Evolutionary conservation across 2,888 invertebrate species (phyloP).

Genomic region (Cepaea hortensis): DNA sequence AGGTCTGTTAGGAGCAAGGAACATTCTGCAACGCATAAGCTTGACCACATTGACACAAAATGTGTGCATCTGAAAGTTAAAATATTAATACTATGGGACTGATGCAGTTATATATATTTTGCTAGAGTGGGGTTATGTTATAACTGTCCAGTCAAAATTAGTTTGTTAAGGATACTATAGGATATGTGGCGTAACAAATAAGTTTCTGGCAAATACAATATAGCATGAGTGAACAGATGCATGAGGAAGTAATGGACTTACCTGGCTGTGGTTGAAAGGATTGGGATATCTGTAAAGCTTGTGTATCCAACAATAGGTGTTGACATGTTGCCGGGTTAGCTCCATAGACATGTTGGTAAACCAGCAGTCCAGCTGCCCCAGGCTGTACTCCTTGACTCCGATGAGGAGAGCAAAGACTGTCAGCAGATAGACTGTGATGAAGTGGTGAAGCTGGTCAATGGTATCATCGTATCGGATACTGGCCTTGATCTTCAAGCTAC

Average conservation of each 20-base stretch:
- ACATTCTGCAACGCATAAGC: too few relatives aligned
- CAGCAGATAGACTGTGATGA: slow-evolving; percentile 50
- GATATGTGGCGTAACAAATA: too few relatives aligned
- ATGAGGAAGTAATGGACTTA: neutral
- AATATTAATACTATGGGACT: too few relatives aligned
- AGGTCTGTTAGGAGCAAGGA: too few relatives aligned
- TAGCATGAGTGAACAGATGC: too few relatives aligned
- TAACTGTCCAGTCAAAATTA: too few relatives aligned
- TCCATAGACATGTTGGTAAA: slow-evolving; percentile 20
- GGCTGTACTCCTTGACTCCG: slow-evolving; percentile 49
- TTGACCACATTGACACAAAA: too few relatives aligned
- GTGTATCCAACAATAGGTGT: slow-evolving; percentile 39
- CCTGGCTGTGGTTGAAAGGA: slow-evolving; percentile 31
- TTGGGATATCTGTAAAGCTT: slow-evolving; percentile 47
- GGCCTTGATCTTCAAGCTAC: slow-evolving; percentile 40
- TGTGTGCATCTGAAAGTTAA: too few relatives aligned
- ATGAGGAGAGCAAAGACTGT: slow-evolving; percentile 48
- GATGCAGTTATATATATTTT: too few relatives aligned
- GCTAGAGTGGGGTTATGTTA: too few relatives aligned
- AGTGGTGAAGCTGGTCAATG: slow-evolving; percentile 11
- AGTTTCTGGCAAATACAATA: too few relatives aligned
- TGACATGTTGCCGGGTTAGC: slow-evolving; percentile 51
- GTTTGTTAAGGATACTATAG: too few relatives aligned
- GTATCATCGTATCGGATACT: slow-evolving; percentile 49
- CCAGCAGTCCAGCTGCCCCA: slow-evolving; percentile 48